phyloP scores from a whole-genome alignment of 1,140 invertebrate species.

The Leptinotarsa defecta region DNA sequence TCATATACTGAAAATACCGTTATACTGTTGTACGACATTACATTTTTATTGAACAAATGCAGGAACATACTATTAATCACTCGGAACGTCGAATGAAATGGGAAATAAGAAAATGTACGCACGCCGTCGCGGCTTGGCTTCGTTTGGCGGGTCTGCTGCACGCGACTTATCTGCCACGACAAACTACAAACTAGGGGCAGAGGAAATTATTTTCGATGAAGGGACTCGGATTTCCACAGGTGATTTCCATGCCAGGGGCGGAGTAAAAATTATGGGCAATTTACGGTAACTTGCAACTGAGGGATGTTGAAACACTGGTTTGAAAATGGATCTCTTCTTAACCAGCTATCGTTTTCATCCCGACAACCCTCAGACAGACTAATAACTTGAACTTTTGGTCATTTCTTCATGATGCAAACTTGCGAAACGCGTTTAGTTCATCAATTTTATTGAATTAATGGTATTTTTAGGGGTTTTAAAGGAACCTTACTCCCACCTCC shows the following conservation, averaged over 20 bases:
- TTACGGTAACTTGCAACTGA: too few species aligned
- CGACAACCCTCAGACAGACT: too few species aligned
- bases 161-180: slow-evolving; percentile 6
- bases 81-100: neutral
- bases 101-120: neutral
- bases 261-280: neutral
- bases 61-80: slow-evolving; percentile 6
- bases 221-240: slow-evolving; percentile 10
- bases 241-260: slow-evolving; percentile 7
- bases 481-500: too few species aligned
- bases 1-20: slow-evolving; percentile 15
- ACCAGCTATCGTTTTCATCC: too few species aligned
- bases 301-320: too few species aligned
- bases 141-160: slow-evolving; percentile 2
- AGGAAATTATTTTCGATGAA: slow-evolving; percentile 18
- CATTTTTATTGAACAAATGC: neutral
- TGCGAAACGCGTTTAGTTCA: too few species aligned
- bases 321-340: too few species aligned
- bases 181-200: neutral
- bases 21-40: neutral
- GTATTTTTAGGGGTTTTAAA: too few species aligned
- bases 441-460: too few species aligned
- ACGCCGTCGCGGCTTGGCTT: neutral
- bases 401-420: too few species aligned
- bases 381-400: too few species aligned